These are phyloP conservation scores for Globodera rostochiensis DNA, from an alignment of 1,140 invertebrate species.

Conservation along the genomic window DNA sequence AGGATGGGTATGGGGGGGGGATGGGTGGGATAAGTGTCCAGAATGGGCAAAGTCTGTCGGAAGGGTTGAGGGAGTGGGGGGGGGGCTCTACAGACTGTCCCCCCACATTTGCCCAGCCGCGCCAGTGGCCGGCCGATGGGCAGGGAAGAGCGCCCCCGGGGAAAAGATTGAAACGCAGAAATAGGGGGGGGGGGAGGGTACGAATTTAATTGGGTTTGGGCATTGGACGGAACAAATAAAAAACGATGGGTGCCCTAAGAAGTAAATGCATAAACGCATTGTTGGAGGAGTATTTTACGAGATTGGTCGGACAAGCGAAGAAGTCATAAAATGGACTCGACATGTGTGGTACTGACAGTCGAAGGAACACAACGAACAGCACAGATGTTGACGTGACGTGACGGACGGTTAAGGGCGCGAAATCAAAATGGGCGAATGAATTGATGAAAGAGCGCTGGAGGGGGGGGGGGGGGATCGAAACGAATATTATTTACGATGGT, in stretches of 20 bases:
- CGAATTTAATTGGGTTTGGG: not conserved
- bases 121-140: not conserved
- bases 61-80: not conserved
- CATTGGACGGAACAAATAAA: not conserved
- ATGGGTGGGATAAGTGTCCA: not conserved
- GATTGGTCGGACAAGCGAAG: not conserved
- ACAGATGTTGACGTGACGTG: not conserved
- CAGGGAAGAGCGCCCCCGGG: not conserved
- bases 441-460: no score
- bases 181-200: not conserved
- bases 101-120: not conserved
- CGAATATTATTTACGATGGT: slow-evolving; percentile 2
- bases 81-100: not conserved
- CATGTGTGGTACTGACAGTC: not conserved
- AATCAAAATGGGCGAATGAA: not conserved
- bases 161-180: not conserved
- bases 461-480: not conserved
- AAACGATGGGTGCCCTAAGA: not conserved
- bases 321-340: not conserved
- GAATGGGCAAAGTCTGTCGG: not conserved
- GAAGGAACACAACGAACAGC: not conserved
- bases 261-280: not conserved
- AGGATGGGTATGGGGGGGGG: not conserved
- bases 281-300: not conserved
- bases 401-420: not conserved